Percentiles rank a stretch among this genome's conserved stretches.
Conservation (phyloP, 2,113 vertebrate genomes). For the Dascyllus trimaculatus region DNA sequence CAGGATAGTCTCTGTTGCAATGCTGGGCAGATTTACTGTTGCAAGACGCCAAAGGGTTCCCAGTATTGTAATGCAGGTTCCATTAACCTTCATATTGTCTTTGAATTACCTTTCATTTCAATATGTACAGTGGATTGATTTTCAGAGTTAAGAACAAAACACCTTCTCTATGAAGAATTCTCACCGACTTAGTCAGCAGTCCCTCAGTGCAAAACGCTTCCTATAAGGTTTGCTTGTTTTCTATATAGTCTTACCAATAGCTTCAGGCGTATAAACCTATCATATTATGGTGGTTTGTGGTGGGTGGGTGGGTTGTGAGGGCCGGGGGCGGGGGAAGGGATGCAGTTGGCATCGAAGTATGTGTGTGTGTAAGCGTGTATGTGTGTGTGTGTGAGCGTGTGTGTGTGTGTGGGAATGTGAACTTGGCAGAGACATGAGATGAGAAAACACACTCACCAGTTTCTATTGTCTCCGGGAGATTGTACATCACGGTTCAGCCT, state of each 20-base stretch:
- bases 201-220: slow-evolving; percentile 10
- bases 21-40: slow-evolving; percentile 56
- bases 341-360: slow-evolving; percentile 48
- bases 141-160: slow-evolving; percentile 17
- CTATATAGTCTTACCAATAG: slow-evolving; percentile 35
- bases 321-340: slow-evolving; percentile 14
- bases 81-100: slow-evolving; percentile 54
- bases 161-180: background rate
- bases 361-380: slow-evolving; percentile 24
- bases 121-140: slow-evolving; percentile 30
- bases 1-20: slow-evolving; percentile 59
- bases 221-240: slow-evolving; percentile 30
- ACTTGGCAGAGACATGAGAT: slow-evolving; percentile 72
- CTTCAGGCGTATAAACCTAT: slow-evolving; percentile 54
- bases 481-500: slow-evolving; percentile 65
- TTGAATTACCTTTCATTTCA: slow-evolving; percentile 29
- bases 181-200: background rate
- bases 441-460: slow-evolving; percentile 72
- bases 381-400: slow-evolving; percentile 37
- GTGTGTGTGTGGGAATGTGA: slow-evolving; percentile 73
- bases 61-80: slow-evolving; percentile 41
- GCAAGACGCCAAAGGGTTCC: slow-evolving; percentile 41
- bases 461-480: slow-evolving; percentile 77
- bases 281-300: slow-evolving; percentile 46
- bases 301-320: slow-evolving; percentile 52